phyloP scores from a whole-genome alignment of 2,113 vertebrate genomes.

The Baryphthengus martii region DNA sequence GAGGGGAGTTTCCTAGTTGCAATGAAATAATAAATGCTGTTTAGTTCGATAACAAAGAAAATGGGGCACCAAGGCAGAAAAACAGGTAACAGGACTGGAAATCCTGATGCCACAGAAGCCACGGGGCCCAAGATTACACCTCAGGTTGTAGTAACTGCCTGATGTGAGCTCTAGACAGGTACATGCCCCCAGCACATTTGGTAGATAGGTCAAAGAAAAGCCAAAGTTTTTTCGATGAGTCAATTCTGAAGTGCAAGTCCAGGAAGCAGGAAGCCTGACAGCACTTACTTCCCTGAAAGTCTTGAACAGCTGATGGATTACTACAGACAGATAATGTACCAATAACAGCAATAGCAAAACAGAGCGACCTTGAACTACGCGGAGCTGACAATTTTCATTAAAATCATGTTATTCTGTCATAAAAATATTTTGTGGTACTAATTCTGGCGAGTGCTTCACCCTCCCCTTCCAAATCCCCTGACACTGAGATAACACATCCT shows the following conservation, averaged over 20 bases:
- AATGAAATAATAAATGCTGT: background rate
- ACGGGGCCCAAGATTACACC: no score
- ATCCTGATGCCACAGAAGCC: rapidly evolving
- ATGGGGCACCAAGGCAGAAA: background rate
- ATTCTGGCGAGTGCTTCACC: background rate
- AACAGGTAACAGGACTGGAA: background rate
- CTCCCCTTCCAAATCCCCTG: background rate
- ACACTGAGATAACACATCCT: background rate
- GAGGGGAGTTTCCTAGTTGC: background rate
- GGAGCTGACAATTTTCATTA: background rate
- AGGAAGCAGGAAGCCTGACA: background rate
- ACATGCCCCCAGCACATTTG: rapidly evolving
- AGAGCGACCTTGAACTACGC: background rate
- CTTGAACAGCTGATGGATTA: background rate
- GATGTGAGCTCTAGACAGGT: background rate
- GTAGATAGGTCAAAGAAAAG: background rate
- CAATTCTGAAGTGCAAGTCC: background rate
- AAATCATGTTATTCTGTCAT: background rate
- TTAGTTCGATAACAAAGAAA: background rate
- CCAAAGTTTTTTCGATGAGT: background rate
- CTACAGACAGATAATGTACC: background rate
- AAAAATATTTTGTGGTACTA: background rate
- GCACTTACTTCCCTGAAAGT: background rate
- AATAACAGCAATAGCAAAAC: background rate
- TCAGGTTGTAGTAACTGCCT: background rate